Evolutionary conservation across 2,113 vertebrate genomes (phyloP).

Genomic region (Serilophus lunatus): DNA sequence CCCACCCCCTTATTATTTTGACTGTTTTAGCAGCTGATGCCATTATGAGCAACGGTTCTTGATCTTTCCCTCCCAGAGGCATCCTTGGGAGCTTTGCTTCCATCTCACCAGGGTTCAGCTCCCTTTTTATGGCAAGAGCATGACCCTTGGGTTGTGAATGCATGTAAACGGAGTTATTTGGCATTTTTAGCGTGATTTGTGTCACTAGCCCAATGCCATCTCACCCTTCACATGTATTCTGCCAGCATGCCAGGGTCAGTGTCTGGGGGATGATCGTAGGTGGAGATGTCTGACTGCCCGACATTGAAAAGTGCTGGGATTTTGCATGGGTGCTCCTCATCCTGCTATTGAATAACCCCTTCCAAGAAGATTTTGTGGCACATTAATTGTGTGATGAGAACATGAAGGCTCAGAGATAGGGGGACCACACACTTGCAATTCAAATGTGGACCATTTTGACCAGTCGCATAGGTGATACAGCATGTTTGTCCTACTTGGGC

Average conservation of each 20-base stretch:
- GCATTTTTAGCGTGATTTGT: slow-evolving; percentile 42
- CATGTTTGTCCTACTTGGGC: neutral
- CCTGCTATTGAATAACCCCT: neutral
- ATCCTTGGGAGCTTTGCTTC: slow-evolving; percentile 28
- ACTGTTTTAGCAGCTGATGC: slow-evolving; percentile 2
- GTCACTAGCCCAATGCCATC: neutral
- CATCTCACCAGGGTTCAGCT: slow-evolving; percentile 26
- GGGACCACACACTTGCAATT: neutral
- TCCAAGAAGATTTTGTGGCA: neutral
- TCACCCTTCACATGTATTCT: neutral
- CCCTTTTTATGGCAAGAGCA: slow-evolving; percentile 46
- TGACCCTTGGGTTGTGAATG: neutral
- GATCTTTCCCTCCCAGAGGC: slow-evolving; percentile 52
- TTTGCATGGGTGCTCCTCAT: neutral
- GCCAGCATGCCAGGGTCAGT: neutral
- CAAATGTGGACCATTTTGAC: neutral
- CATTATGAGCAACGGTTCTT: slow-evolving; percentile 30
- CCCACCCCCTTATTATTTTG: neutral
- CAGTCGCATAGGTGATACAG: fast-evolving
- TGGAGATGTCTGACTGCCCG: neutral
- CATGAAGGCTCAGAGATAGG: neutral
- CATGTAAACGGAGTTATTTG: slow-evolving; percentile 21
- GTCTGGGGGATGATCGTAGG: neutral
- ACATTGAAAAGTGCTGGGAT: neutral
- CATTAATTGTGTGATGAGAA: neutral